A percentile compares a stretch with the other conserved stretches of the same genome.
These are phyloP conservation scores for Hycleus cichorii DNA, from an alignment of 1,140 invertebrate genomes.

Conservation along the genomic window DNA sequence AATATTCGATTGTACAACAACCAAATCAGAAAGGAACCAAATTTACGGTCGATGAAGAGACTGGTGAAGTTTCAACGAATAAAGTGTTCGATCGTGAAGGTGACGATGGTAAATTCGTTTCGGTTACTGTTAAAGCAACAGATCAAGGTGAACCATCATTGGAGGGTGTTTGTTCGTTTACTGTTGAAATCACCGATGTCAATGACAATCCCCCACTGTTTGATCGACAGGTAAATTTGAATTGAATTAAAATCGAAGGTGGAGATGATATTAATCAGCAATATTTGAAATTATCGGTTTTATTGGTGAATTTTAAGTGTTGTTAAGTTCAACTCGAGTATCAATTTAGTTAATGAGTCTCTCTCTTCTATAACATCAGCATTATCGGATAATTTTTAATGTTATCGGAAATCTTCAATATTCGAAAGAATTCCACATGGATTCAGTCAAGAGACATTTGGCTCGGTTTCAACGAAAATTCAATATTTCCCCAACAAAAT, in stretches of 20 bases:
- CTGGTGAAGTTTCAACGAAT: constrained; percentile 87
- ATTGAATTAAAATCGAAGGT: neutral
- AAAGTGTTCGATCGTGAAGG: constrained; percentile 95
- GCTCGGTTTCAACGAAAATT: too few relatives aligned
- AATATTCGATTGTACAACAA: constrained; percentile 93
- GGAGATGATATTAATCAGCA: neutral
- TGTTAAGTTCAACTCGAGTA: too few relatives aligned
- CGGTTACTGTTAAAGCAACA: constrained; percentile 90
- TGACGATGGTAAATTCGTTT: constrained; percentile 92
- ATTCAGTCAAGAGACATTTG: too few relatives aligned
- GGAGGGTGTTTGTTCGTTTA: constrained; percentile 92
- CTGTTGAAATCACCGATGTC: constrained; percentile 92
- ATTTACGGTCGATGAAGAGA: constrained; percentile 91
- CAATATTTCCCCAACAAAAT: too few relatives aligned
- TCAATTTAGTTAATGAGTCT: too few relatives aligned
- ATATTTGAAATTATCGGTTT: too few relatives aligned
- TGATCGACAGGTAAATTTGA: constrained; percentile 72
- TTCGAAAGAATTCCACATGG: too few relatives aligned
- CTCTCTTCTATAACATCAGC: too few relatives aligned
- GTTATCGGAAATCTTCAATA: too few relatives aligned
- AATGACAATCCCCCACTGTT: constrained; percentile 92
- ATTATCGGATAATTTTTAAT: too few relatives aligned
- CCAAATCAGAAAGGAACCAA: constrained; percentile 94
- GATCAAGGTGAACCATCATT: constrained; percentile 93
- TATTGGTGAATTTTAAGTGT: too few relatives aligned